Percentiles rank a stretch among this genome's conserved stretches.
Evolutionary conservation across 23 tunicate species (phyloP).

Genomic region (Ciona savignyi): DNA sequence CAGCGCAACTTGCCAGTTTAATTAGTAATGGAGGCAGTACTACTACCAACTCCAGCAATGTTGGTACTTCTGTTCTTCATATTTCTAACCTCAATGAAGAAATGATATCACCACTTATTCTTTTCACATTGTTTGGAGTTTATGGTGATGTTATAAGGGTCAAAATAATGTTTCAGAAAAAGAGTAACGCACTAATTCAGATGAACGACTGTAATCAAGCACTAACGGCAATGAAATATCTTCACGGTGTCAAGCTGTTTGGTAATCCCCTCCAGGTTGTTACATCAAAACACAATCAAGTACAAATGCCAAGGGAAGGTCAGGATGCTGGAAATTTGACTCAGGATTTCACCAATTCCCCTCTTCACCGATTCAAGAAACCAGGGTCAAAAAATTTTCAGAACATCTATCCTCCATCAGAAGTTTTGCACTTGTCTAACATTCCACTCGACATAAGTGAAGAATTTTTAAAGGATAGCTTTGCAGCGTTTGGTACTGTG

Average conservation of each 20-base stretch:
- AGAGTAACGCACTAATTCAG: conserved; percentile 81
- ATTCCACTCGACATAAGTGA: conserved; percentile 81
- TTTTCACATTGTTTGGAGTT: conserved; percentile 77
- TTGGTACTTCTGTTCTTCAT: conserved; percentile 41
- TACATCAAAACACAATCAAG: conserved; percentile 72
- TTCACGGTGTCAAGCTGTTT: conserved; percentile 61
- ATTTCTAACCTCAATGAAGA: conserved; percentile 84
- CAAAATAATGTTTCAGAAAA: conserved; percentile 81
- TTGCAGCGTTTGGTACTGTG: conserved; percentile 47
- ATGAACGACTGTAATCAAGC: conserved; percentile 84
- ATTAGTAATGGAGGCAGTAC: neutral
- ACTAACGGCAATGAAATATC: conserved; percentile 45
- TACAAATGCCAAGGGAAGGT: conserved; percentile 92
- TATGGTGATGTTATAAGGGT: conserved; percentile 95
- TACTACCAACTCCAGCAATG: neutral
- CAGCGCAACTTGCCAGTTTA: conserved; percentile 36
- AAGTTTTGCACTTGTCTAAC: conserved; percentile 82
- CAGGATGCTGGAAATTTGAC: conserved; percentile 83
- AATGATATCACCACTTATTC: conserved; percentile 28
- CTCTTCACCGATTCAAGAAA: conserved; percentile 93
- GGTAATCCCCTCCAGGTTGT: conserved; percentile 71
- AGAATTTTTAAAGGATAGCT: conserved; percentile 44
- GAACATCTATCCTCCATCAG: conserved; percentile 90
- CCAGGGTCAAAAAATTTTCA: conserved; percentile 96
- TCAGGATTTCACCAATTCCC: conserved; percentile 75